These are phyloP conservation scores for Camponotus pennsylvanicus DNA, from an alignment of 1,140 invertebrate genomes.

Conservation along the genomic window DNA sequence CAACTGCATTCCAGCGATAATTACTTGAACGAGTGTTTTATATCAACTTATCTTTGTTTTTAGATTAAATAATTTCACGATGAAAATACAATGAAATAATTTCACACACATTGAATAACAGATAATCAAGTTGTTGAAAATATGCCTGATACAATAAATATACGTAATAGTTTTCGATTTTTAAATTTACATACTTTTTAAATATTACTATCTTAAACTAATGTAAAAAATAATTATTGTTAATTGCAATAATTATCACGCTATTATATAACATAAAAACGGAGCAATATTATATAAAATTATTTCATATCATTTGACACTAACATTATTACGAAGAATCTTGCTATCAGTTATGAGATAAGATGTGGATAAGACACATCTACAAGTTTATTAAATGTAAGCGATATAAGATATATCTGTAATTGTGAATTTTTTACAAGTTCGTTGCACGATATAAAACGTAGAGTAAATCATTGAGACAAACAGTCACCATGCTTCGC, in stretches of 20 bases:
- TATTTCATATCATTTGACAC: background rate
- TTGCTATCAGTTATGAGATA: background rate
- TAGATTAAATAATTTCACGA: background rate
- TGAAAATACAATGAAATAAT: background rate
- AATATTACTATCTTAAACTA: background rate
- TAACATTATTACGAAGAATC: background rate
- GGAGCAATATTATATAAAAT: background rate
- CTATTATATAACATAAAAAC: background rate
- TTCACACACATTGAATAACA: background rate
- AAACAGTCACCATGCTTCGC: constrained; percentile 84
- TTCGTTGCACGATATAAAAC: constrained; percentile 2
- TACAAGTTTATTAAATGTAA: background rate
- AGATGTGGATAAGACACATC: background rate
- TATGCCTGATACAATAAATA: background rate
- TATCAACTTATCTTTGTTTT: background rate
- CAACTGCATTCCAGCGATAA: background rate
- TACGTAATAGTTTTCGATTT: background rate
- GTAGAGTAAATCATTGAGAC: background rate
- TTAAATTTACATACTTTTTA: background rate
- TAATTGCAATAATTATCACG: constrained; percentile 1
- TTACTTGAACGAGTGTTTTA: constrained; percentile 26
- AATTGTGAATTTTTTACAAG: constrained; percentile 2
- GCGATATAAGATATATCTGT: background rate
- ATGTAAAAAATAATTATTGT: too few species aligned
- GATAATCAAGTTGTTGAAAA: background rate